A percentile compares a stretch with the other conserved stretches of the same genome.
Conservation (phyloP, 2,797 vertebrate genomes). For the Antennarius maculatus region DNA sequence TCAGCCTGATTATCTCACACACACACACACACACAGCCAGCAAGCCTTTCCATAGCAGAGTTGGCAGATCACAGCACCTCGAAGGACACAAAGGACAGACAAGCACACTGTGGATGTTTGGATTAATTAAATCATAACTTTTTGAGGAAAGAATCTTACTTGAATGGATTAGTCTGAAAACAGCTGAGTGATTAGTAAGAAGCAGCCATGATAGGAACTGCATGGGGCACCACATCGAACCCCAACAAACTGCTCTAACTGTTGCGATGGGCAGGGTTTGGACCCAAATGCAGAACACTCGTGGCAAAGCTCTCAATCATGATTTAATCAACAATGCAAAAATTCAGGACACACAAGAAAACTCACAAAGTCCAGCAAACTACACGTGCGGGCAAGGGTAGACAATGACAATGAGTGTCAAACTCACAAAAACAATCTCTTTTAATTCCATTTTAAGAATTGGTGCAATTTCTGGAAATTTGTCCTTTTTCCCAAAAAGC, state of each 20-base stretch:
- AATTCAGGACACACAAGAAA: too few relatives aligned
- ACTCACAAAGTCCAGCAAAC: too few relatives aligned
- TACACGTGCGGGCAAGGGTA: too few relatives aligned
- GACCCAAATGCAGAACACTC: too few relatives aligned
- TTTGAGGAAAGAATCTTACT: slow-evolving; percentile 18
- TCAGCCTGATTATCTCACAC: neutral
- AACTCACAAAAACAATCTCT: slow-evolving; percentile 28
- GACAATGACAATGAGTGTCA: slow-evolving; percentile 14
- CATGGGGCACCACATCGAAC: neutral
- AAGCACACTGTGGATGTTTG: slow-evolving; percentile 30
- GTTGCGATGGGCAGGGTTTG: too few relatives aligned
- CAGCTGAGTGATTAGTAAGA: slow-evolving; percentile 11
- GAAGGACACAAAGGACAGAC: slow-evolving; percentile 37
- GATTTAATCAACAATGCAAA: too few relatives aligned
- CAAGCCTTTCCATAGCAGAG: slow-evolving; percentile 14
- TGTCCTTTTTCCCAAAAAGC: slow-evolving; percentile 36
- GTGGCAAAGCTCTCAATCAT: too few relatives aligned
- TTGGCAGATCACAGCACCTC: slow-evolving; percentile 32
- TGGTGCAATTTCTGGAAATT: slow-evolving; percentile 45
- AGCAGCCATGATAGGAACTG: neutral
- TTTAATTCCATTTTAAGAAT: slow-evolving; percentile 19
- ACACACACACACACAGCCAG: slow-evolving; percentile 22
- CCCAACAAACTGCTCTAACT: neutral
- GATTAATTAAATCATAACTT: slow-evolving; percentile 47
- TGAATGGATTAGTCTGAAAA: slow-evolving; percentile 31